Evolutionary conservation across 2,113 vertebrate species (phyloP).

Genomic region (Pangasianodon gigas): DNA sequence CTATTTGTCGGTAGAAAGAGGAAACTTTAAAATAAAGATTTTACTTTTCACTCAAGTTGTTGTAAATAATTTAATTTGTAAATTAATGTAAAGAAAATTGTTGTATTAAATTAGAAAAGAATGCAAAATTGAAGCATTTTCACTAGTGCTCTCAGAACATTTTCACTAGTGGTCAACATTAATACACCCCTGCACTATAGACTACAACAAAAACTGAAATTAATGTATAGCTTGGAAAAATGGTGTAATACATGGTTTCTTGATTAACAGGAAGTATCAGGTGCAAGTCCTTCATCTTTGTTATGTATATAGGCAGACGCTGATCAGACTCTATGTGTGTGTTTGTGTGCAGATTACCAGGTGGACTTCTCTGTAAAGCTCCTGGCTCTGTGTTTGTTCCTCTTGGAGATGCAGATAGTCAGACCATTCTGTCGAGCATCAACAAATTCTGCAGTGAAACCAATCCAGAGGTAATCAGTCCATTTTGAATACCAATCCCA

Average conservation of each 20-base stretch:
- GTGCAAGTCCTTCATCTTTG: not conserved
- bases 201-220: not conserved
- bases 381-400: not conserved
- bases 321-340: not conserved
- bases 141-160: too few relatives aligned
- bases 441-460: constrained; percentile 43
- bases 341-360: constrained; percentile 6
- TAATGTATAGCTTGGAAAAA: not conserved
- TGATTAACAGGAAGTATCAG: not conserved
- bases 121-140: too few relatives aligned
- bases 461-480: constrained; percentile 42
- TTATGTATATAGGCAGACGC: not conserved
- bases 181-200: not conserved
- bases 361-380: not conserved
- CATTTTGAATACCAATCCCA: not conserved
- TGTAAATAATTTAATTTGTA: too few relatives aligned
- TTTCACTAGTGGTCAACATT: not conserved
- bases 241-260: not conserved
- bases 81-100: not conserved
- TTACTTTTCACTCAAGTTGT: too few relatives aligned
- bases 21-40: too few relatives aligned
- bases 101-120: not conserved
- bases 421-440: not conserved
- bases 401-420: not conserved
- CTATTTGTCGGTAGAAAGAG: too few relatives aligned